Conservation (phyloP, 2,888 invertebrate species). For the Cosmia trapezina region DNA sequence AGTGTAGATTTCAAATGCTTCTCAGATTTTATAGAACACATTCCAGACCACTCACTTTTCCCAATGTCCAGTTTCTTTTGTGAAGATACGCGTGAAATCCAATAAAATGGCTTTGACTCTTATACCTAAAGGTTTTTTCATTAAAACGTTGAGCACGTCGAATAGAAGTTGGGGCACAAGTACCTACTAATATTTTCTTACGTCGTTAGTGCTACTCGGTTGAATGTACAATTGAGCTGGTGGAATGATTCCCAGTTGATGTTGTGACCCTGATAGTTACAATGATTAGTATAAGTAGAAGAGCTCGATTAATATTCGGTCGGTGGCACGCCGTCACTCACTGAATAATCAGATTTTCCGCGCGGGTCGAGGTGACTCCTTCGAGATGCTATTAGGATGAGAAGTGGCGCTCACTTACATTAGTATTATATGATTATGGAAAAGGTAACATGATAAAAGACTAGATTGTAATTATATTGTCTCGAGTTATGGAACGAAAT, state of each 20-base stretch:
- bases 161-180: constrained; percentile 68
- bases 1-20: constrained; percentile 41
- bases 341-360: constrained; percentile 81
- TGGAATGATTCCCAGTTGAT: constrained; percentile 74
- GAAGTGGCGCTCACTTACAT: constrained; percentile 63
- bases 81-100: constrained; percentile 57
- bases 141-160: constrained; percentile 58
- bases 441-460: constrained; percentile 56
- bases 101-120: constrained; percentile 66
- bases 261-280: constrained; percentile 74
- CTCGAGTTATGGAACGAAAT: constrained; percentile 33
- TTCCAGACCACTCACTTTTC: constrained; percentile 45
- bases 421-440: constrained; percentile 60
- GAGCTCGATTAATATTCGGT: constrained; percentile 80
- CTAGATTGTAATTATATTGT: constrained; percentile 47
- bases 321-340: constrained; percentile 75
- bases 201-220: constrained; percentile 69
- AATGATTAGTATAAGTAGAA: constrained; percentile 76
- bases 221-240: constrained; percentile 78
- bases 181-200: constrained; percentile 73
- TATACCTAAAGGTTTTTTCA: constrained; percentile 55
- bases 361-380: constrained; percentile 74
- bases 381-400: constrained; percentile 72
- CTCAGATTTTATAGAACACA: constrained; percentile 56
- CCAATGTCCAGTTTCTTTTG: constrained; percentile 55